These are phyloP conservation scores for Temnothorax nylanderi DNA, from an alignment of 1,140 invertebrate genomes.

Conservation along the genomic window DNA sequence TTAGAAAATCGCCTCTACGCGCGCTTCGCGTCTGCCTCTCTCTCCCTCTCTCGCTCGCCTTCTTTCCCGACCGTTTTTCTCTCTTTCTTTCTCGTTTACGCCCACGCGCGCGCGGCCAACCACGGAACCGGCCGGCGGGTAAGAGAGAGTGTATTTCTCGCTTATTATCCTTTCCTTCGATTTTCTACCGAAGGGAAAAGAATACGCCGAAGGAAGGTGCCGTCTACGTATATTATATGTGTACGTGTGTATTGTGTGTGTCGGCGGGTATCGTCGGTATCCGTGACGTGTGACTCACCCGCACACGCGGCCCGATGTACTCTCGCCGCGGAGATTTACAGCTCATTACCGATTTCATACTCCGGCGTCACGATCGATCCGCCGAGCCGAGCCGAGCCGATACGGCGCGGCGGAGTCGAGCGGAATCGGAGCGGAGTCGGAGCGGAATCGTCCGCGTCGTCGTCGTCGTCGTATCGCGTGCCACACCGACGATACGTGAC, in stretches of 20 bases:
- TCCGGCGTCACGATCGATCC: conserved; percentile 72
- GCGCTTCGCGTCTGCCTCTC: not conserved
- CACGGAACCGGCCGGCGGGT: conserved; percentile 75
- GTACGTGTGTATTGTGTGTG: conserved; percentile 16
- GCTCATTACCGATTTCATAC: conserved; percentile 85
- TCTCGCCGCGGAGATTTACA: conserved; percentile 78
- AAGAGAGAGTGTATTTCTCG: conserved; percentile 82
- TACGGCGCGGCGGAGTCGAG: not conserved
- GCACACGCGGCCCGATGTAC: conserved; percentile 71
- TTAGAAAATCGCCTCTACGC: conserved; percentile 64
- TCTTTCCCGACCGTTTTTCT: conserved; percentile 27
- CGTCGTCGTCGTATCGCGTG: conserved; percentile 10
- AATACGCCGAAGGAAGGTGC: conserved; percentile 67
- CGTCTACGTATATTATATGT: conserved; percentile 75
- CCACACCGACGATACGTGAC: conserved; percentile 48
- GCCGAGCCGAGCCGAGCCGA: conserved; percentile 13
- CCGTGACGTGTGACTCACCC: conserved; percentile 74
- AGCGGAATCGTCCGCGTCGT: not conserved
- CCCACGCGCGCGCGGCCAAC: conserved; percentile 76
- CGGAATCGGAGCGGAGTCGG: conserved; percentile 17
- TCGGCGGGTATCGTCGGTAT: conserved; percentile 65
- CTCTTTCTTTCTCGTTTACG: conserved; percentile 68
- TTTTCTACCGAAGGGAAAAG: conserved; percentile 78
- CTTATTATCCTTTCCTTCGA: conserved; percentile 84
- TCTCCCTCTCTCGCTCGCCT: conserved; percentile 32